phyloP scores from a whole-genome alignment of 2,888 invertebrate genomes.

The Archips crataeganus region DNA sequence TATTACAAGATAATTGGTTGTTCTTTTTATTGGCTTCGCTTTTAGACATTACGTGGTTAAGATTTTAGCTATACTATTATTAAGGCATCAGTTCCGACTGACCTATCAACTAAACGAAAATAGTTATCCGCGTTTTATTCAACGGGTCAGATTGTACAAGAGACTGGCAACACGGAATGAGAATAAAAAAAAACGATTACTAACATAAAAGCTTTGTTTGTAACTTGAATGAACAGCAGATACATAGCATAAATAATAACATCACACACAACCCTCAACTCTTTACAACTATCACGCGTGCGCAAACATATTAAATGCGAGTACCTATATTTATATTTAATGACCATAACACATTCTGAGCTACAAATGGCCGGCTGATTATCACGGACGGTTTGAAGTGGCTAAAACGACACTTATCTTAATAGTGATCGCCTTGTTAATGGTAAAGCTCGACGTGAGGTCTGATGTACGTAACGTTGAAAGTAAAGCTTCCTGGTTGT shows the following conservation, averaged over 20 bases:
- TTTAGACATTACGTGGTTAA: constrained; percentile 12
- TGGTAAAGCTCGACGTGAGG: constrained; percentile 35
- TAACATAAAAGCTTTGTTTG: background rate
- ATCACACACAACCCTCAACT: constrained; percentile 15
- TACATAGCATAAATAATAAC: constrained; percentile 1
- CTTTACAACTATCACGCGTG: constrained; percentile 28
- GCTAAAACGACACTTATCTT: constrained; percentile 43
- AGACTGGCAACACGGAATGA: background rate
- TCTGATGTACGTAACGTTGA: constrained; percentile 32
- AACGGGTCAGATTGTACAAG: background rate
- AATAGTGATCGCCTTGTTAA: constrained; percentile 42
- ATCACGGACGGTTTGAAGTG: constrained; percentile 40
- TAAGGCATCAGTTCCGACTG: constrained; percentile 13
- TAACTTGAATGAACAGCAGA: background rate
- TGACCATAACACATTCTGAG: constrained; percentile 38
- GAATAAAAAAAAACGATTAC: background rate
- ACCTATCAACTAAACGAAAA: constrained; percentile 7
- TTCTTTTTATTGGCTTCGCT: constrained; percentile 25
- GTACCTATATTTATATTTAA: constrained; percentile 39
- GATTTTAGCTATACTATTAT: constrained; percentile 6
- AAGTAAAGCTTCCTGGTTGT: constrained; percentile 36
- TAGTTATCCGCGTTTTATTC: constrained; percentile 4
- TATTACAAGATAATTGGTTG: constrained; percentile 36
- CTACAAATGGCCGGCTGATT: constrained; percentile 40
- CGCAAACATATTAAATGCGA: constrained; percentile 36